Percentiles rank a stretch among this genome's conserved stretches.
phyloP scores from a whole-genome alignment of 2,888 invertebrate species.

The Blera fallax region DNA sequence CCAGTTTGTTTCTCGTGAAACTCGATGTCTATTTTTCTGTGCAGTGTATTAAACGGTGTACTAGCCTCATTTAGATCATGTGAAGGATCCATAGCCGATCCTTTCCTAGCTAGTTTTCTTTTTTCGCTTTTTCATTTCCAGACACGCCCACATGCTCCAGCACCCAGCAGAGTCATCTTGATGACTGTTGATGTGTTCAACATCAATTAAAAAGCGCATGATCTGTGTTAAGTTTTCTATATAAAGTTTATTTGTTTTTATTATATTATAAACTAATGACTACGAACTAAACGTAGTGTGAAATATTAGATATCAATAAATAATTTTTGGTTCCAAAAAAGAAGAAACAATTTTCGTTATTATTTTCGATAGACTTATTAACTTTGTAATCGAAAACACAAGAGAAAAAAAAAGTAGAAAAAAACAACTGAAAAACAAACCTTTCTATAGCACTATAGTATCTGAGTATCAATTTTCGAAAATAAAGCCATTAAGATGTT shows the following conservation, averaged over 20 bases:
- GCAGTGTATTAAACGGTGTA: no score
- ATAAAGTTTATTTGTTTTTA: slow-evolving; percentile 59
- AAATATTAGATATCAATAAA: slow-evolving; percentile 45
- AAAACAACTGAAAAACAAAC: not conserved
- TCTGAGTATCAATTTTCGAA: slow-evolving; percentile 40
- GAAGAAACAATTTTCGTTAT: not conserved
- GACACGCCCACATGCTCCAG: no score
- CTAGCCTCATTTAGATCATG: no score
- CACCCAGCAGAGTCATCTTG: no score
- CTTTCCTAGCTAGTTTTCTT: no score
- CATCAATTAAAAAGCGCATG: not conserved
- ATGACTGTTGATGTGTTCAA: no score
- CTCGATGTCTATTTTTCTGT: no score
- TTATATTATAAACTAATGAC: slow-evolving; percentile 15
- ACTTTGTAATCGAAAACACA: not conserved
- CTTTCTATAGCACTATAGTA: not conserved
- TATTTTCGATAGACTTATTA: not conserved
- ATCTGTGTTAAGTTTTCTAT: slow-evolving; percentile 32
- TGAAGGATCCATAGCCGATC: no score
- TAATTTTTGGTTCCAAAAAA: slow-evolving; percentile 37
- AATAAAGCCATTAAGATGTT: slow-evolving; percentile 40
- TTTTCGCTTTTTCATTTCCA: no score
- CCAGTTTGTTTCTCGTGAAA: no score
- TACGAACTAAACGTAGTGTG: slow-evolving; percentile 44
- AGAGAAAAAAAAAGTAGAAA: not conserved